Evolutionary conservation across 2,888 invertebrate genomes (phyloP), one percentile per base, ranked within the genome.

Genomic region (Microplitis manilae): DNA sequence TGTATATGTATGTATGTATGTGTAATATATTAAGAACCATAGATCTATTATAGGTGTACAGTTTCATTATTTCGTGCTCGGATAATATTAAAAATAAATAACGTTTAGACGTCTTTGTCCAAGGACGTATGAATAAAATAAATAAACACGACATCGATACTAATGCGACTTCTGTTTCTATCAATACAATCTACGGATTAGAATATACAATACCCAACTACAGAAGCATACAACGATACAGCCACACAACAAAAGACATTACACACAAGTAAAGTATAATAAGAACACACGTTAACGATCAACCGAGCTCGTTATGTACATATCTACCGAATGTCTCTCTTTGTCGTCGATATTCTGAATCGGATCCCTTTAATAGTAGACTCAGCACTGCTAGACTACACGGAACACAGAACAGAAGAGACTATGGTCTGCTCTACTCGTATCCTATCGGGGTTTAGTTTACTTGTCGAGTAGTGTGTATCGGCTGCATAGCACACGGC

Each of bases 251-350:
- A 30, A 30, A 30, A 30, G 30, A 30, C 30, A 30, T 30, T 30
- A 30, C 30, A 30, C 30, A 30, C 61, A 62, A 64, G 62, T 62
- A 7, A 30, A 65, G 38, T 65, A 65, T 80, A 80, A 80, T 79
- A 78, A 78, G 78, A 80, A 80, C 81, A 81, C 79, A 80, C 81
- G 81, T 80, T 81, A 80, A 81, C 80, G 80, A 80, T 73, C 68
- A 41, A 73, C 65, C 59, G 30, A 62, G 67, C 81, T 81, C 79
- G 79, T 81, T 81, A 81, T 81, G 75, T 64, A 78, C 77, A 78
- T 76, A 76, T 73, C 69, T 75, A 70, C 68, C 62, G 65, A 72
- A 60, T 68, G 65, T 17, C 72, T 62, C 61, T 40, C 15, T 68
- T 74, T 67, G 70, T 74, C 30, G 62, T 13, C 67, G 9, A 20